A percentile compares a stretch with the other conserved stretches of the same genome.
These are phyloP conservation scores for Lepus townsendii DNA, from an alignment of 2,797 vertebrate species.

Conservation along the genomic window DNA sequence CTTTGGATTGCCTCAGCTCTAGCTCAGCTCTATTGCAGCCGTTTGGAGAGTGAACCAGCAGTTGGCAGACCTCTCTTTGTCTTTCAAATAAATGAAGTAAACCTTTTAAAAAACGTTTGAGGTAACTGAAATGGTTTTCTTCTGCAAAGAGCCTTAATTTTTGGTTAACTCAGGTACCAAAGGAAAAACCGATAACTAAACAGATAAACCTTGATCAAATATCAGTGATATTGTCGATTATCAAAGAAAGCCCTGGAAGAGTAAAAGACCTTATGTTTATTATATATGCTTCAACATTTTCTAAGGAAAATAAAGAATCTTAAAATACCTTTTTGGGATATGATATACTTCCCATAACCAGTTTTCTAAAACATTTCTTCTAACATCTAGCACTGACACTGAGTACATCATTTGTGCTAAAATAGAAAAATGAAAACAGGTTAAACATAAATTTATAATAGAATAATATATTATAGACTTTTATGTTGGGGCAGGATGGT, in stretches of 20 bases:
- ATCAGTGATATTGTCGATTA: neutral
- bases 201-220: neutral
- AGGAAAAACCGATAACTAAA: neutral
- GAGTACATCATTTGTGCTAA: neutral
- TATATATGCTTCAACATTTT: neutral
- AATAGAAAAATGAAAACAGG: neutral
- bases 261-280: neutral
- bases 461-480: neutral
- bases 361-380: neutral
- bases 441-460: neutral
- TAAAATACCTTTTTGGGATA: conserved; percentile 51
- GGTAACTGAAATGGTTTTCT: neutral
- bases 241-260: neutral
- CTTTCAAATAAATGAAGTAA: too few relatives aligned
- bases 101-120: neutral
- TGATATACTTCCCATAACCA: neutral
- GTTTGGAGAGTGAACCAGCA: too few relatives aligned
- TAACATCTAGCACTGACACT: neutral
- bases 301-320: conserved; percentile 5
- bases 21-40: too few relatives aligned
- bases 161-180: neutral
- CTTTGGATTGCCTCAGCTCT: too few relatives aligned
- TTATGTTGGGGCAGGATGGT: neutral
- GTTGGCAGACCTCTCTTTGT: too few relatives aligned
- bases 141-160: neutral